A percentile compares a stretch with the other conserved stretches of the same genome.
Conservation (phyloP, 2,888 invertebrate genomes). For the Diogma glabrata region DNA sequence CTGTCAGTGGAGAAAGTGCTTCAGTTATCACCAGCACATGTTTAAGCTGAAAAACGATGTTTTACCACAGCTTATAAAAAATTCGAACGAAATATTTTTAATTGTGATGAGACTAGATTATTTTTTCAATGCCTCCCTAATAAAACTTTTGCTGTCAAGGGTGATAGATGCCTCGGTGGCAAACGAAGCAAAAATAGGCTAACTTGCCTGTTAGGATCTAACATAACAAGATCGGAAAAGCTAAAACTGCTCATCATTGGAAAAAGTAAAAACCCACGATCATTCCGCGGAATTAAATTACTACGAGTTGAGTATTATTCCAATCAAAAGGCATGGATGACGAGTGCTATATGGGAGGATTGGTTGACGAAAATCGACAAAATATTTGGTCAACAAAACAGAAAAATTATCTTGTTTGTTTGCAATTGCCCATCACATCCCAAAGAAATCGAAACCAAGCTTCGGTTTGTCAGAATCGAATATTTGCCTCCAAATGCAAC, state of each 20-base stretch:
- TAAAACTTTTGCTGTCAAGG: slow-evolving; percentile 24
- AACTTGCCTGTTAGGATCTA: slow-evolving; percentile 25
- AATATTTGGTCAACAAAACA: not conserved
- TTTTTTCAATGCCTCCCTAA: slow-evolving; percentile 24
- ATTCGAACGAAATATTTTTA: slow-evolving; percentile 22
- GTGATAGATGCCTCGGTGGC: slow-evolving; percentile 25
- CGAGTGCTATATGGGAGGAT: not conserved
- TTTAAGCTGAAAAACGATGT: slow-evolving; percentile 13
- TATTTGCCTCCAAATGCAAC: slow-evolving; percentile 24
- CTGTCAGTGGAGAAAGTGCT: not conserved
- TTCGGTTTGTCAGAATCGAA: slow-evolving; percentile 16
- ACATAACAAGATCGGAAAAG: slow-evolving; percentile 27
- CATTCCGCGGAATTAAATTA: slow-evolving; percentile 25
- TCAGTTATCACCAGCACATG: not conserved
- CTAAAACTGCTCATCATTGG: slow-evolving; percentile 25
- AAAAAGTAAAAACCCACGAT: slow-evolving; percentile 25
- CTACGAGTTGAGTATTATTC: slow-evolving; percentile 22
- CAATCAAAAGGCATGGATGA: slow-evolving; percentile 25
- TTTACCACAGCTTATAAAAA: slow-evolving; percentile 16
- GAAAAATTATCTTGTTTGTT: slow-evolving; percentile 21
- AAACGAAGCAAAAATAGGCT: slow-evolving; percentile 25
- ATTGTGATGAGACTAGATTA: slow-evolving; percentile 25
- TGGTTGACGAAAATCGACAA: not conserved
- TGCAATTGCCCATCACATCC: slow-evolving; percentile 20
- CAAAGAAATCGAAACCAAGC: slow-evolving; percentile 18